Evolutionary conservation across 2,113 vertebrate species (phyloP), one percentile per base, ranked within the genome.

Genomic region (Psittacula cyanocephala): DNA sequence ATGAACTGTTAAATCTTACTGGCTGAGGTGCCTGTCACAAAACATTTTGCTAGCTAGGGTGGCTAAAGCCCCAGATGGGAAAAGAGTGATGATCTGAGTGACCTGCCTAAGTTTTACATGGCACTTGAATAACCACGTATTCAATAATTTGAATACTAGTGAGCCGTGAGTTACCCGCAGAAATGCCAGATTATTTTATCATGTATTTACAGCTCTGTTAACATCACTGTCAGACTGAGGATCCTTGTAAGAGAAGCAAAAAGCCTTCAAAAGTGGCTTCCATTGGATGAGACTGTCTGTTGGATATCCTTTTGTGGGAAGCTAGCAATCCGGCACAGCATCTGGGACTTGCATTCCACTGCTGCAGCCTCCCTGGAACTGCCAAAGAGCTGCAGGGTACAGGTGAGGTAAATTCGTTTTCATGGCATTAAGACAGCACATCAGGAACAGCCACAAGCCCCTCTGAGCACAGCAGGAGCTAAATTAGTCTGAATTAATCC

Each of bases 231-330:
- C 59, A 83, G 41, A 44, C 35, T 24, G 39, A 72, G 14, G 29
- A 87, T 81, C 78, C 43, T 43, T 63, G 9, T 39, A 41, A 65
- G 37, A 29, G 29, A 68, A 71, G 19, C 2, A 7, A 49, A 92
- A 81, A 60, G 7, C 29, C 39, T 60, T 35, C 2, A 3, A 31
- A 94, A 81, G 18, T 7, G 10, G 3, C 29, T 88, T 71, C 31
- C 0, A 0, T 9, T 29, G 17, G 29, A 50, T 60, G 12, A 91
- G 16, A 33, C 6, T 22, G 17, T 18, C 46, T 27, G 27, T 41
- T 67, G 14, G 37, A 44, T 78, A 41, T 17, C n/a, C 10, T 84
- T 20, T 43, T 23, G 9, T 41, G 39, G 18, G 31, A 74, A 76
- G 65, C 9, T 3, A 5, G 20, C 46, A 52, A 44, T 50, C 12